Conservation (phyloP, 2,888 invertebrate species). For the Cactoblastis cactorum region DNA sequence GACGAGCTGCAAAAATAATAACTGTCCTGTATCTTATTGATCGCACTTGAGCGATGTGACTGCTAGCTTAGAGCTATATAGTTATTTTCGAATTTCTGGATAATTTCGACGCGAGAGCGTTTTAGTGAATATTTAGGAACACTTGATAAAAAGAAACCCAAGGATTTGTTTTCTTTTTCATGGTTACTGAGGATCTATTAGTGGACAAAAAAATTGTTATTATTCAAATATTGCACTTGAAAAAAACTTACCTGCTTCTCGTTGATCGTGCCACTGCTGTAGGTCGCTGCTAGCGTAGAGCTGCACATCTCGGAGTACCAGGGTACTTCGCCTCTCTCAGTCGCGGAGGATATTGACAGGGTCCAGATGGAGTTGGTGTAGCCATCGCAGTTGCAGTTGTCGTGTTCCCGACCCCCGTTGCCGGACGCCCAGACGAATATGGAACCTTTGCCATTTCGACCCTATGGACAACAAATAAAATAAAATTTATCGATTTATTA, state of each 20-base stretch:
- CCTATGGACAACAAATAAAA: slow-evolving; percentile 79
- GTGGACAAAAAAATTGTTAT: too few species aligned
- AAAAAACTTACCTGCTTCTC: slow-evolving; percentile 85
- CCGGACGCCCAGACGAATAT: slow-evolving; percentile 99
- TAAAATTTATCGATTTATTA: too few species aligned
- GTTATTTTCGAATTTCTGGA: too few species aligned
- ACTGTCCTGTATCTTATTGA: not conserved
- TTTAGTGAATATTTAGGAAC: too few species aligned
- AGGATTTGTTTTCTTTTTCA: too few species aligned
- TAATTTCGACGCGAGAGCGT: too few species aligned
- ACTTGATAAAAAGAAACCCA: too few species aligned
- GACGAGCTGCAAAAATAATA: too few species aligned
- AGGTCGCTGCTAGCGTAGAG: slow-evolving; percentile 98
- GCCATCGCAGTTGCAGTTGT: slow-evolving; percentile 99
- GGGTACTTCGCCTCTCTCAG: slow-evolving; percentile 93
- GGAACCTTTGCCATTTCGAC: slow-evolving; percentile 95
- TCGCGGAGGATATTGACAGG: slow-evolving; percentile 96
- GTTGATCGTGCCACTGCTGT: slow-evolving; percentile 95
- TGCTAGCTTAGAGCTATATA: not conserved
- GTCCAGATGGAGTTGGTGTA: slow-evolving; percentile 99
- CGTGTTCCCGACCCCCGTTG: slow-evolving; percentile 96
- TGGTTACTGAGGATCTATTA: too few species aligned
- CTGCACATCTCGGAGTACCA: slow-evolving; percentile 99
- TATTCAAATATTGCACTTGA: too few species aligned
- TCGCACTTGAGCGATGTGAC: not conserved